Conservation (phyloP, 2,113 vertebrate species). For the Chamaetylas fuelleborni region DNA sequence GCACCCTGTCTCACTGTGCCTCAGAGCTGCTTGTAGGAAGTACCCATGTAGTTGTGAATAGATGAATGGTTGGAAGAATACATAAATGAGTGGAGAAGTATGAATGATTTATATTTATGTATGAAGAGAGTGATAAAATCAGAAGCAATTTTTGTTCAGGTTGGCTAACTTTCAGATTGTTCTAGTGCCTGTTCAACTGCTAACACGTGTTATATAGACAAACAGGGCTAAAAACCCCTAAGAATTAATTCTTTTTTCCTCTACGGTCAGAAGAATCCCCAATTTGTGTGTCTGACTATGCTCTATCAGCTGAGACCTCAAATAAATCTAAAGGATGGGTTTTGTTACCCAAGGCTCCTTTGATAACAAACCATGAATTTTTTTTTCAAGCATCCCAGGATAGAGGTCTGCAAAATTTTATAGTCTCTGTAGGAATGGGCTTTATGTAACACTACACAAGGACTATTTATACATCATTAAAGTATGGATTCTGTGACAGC, state of each 20-base stretch:
- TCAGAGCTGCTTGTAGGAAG: not conserved
- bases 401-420: not conserved
- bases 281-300: fast-evolving
- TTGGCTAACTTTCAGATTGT: not conserved
- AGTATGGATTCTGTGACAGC: not conserved
- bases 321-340: not conserved
- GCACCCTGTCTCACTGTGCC: not conserved
- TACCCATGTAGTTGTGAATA: not conserved
- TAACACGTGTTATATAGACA: not conserved
- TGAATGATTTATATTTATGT: not conserved
- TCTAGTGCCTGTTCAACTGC: not conserved
- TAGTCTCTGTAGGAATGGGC: not conserved
- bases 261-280: not conserved
- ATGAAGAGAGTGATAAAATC: not conserved
- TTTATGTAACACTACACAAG: not conserved
- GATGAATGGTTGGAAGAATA: not conserved
- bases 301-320: not conserved
- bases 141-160: not conserved
- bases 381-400: not conserved
- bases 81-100: not conserved
- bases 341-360: not conserved
- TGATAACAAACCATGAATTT: not conserved
- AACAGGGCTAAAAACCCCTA: not conserved
- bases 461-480: not conserved
- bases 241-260: not conserved